A percentile compares a stretch with the other conserved stretches of the same genome.
phyloP scores from a whole-genome alignment of 2,113 vertebrate genomes.

The Apaloderma vittatum region DNA sequence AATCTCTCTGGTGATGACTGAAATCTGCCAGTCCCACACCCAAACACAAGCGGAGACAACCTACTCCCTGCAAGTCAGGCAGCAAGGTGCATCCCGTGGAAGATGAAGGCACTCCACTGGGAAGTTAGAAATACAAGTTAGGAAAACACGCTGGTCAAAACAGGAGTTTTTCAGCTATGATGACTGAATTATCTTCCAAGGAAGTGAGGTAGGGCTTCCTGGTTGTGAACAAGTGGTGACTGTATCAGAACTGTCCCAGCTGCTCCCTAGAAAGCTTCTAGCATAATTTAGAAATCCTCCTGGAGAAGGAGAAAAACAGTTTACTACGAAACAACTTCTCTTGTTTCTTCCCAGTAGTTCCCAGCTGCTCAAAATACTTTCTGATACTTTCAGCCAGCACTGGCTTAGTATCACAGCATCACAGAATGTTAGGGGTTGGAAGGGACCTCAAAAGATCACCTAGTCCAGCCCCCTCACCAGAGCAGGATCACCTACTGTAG shows the following conservation, averaged over 20 bases:
- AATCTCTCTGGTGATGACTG: not conserved
- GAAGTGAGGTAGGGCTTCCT: not conserved
- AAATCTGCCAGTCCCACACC: rapidly evolving
- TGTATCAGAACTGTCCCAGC: not conserved
- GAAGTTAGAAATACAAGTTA: no score
- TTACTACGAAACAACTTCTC: not conserved
- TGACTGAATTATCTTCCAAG: rapidly evolving
- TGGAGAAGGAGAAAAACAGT: not conserved
- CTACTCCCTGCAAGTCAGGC: not conserved
- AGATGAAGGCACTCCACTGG: rapidly evolving
- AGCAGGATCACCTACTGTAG: no score
- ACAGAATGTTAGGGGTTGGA: no score
- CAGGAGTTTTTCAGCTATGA: not conserved
- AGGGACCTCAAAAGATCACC: no score
- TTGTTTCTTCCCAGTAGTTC: not conserved
- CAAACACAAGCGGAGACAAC: not conserved
- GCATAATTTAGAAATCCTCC: rapidly evolving
- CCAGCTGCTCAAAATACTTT: not conserved
- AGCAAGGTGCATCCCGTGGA: not conserved
- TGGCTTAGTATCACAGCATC: rapidly evolving
- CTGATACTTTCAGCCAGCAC: no score
- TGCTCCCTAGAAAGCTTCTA: not conserved
- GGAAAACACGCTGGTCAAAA: rapidly evolving
- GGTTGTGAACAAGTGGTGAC: rapidly evolving
- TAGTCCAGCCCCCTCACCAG: no score